Evolutionary conservation across 2,888 invertebrate genomes (phyloP).

Genomic region (Crocallis elinguaria): DNA sequence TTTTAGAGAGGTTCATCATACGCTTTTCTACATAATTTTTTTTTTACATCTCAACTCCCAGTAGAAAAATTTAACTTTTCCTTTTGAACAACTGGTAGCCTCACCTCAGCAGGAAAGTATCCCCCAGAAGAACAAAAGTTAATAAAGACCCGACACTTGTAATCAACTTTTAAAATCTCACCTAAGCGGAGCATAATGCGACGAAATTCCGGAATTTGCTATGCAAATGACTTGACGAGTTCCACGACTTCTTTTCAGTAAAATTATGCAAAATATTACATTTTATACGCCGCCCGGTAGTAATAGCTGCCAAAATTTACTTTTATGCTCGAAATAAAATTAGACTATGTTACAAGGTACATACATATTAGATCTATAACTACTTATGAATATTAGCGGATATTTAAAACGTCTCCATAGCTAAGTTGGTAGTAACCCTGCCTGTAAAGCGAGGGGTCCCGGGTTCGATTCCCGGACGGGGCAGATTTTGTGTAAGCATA

Average conservation of each 20-base stretch:
- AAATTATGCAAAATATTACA: conserved; percentile 27
- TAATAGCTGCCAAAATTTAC: background rate
- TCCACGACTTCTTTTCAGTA: conserved; percentile 17
- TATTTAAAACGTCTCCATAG: no score
- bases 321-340: background rate
- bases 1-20: no score
- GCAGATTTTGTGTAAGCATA: no score
- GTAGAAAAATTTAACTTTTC: background rate
- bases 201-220: conserved; percentile 23
- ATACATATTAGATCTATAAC: no score
- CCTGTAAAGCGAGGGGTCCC: no score
- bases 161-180: conserved; percentile 20
- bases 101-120: background rate
- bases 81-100: background rate
- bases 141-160: conserved; percentile 17
- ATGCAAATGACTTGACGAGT: conserved; percentile 29
- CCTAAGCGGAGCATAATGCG: conserved; percentile 24
- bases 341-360: background rate
- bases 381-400: no score
- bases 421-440: no score
- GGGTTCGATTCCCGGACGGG: no score
- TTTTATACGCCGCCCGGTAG: conserved; percentile 14
- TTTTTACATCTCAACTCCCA: no score
- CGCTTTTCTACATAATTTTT: no score
- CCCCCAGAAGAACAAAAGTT: conserved; percentile 1